phyloP scores from a whole-genome alignment of 1,140 invertebrate genomes.

The Neelides sp. region DNA sequence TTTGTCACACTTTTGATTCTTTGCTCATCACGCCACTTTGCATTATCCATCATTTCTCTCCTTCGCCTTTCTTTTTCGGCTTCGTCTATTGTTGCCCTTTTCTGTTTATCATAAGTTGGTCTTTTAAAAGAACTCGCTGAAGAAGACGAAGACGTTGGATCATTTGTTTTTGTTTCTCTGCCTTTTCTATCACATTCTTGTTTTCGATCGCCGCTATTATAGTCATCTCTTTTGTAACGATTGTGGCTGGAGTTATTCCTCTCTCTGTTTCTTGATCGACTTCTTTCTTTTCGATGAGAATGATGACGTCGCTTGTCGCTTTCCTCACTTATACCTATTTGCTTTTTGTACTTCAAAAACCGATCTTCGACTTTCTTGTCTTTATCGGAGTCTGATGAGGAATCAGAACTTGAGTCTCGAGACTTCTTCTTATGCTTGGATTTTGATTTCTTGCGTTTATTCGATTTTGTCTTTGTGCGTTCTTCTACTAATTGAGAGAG shows the following conservation, averaged over 20 bases:
- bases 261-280: slow-evolving; percentile 5
- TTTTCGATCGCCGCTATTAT: too few species aligned
- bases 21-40: slow-evolving; percentile 54
- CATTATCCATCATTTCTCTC: slow-evolving; percentile 71
- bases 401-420: background rate
- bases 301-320: too few species aligned
- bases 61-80: slow-evolving; percentile 57
- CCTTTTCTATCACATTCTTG: slow-evolving; percentile 8
- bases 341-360: too few species aligned
- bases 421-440: slow-evolving; percentile 19
- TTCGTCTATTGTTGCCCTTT: slow-evolving; percentile 42
- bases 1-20: slow-evolving; percentile 48
- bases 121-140: slow-evolving; percentile 3
- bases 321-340: too few species aligned
- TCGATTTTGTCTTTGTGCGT: slow-evolving; percentile 3
- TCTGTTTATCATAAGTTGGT: slow-evolving; percentile 27
- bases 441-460: slow-evolving; percentile 11
- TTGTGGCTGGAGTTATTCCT: background rate
- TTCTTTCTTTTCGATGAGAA: background rate
- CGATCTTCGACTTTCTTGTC: background rate
- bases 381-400: background rate
- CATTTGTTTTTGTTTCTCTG: background rate
- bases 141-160: background rate
- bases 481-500: slow-evolving; percentile 21
- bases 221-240: too few species aligned